Base-by-base conservation (phyloP, 2,113 vertebrate species). In the Hemichromis elongatus region DNA sequence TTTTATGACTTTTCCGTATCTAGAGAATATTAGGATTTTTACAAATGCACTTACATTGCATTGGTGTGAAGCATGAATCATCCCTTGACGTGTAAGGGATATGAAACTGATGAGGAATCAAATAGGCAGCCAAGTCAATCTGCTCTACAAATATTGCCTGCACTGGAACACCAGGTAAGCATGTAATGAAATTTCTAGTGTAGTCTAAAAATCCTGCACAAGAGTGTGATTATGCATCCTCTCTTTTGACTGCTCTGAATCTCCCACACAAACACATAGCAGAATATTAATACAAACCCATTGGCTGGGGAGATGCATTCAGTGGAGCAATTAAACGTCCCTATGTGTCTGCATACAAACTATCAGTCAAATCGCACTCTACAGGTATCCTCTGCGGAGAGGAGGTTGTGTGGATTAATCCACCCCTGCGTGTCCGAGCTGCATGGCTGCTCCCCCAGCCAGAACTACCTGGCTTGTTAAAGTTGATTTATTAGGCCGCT, bases 401-500 rank as follows among this genome's bases (percentile, higher is more conserved):
- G 87, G 55, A 90, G 85, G 84, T 82, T 82, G 86, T 92, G 91
- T 94, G 92, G 94, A 94, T 95, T 95, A 95, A 95, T 95, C 93
- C 93, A 89, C 80, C 80, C 77, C 92, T 91, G 90, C 84, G 87
- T 87, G 92, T 93, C 92, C 79, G 92, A 81, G 91, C 92, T 93
- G 94, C 89, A 92, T 90, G 88, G 89, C 89, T 92, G 93, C 87
- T 94, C 81, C 89, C 82, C 84, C 86, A 90, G 93, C 91, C 87
- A 86, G 86, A 86, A 91, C 91, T 94, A 92, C 89, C 80, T 81
- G 90, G 94, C 96, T 96, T 96, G 95, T 96, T 96, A 95, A 96
- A 96, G 93, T 94, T 96, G 95, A 96, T 96, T 96, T 96, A 96
- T 96, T 96, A 95, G 96, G 93, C 93, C 81, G 94, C 90, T 90